Percentiles rank a stretch among this genome's conserved stretches.
Evolutionary conservation across 2,888 invertebrate genomes (phyloP).

Genomic region (Acleris holmiana): DNA sequence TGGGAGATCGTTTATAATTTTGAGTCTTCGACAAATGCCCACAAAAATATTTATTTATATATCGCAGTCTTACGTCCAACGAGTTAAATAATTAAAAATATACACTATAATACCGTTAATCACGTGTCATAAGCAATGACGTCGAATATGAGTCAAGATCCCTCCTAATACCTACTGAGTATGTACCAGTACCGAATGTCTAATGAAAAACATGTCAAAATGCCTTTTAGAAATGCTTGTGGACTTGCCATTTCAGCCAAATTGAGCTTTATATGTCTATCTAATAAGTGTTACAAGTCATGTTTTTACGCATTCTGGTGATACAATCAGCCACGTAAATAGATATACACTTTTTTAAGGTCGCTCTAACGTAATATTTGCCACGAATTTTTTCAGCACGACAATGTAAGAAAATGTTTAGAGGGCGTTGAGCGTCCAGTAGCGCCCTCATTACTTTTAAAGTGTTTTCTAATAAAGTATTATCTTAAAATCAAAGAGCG

Average conservation of each 20-base stretch:
- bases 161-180: constrained; percentile 9
- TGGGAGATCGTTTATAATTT: constrained; percentile 62
- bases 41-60: constrained; percentile 39
- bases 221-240: constrained; percentile 23
- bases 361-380: no score
- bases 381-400: no score
- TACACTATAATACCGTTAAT: constrained; percentile 33
- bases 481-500: no score
- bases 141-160: constrained; percentile 4
- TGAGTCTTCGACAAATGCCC: constrained; percentile 54
- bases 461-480: no score
- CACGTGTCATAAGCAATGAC: constrained; percentile 15
- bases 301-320: neutral
- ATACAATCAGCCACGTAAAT: neutral
- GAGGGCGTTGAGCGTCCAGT: no score
- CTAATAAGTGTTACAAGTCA: neutral
- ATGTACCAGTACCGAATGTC: constrained; percentile 5
- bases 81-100: constrained; percentile 32
- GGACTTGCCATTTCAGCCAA: neutral
- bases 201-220: constrained; percentile 7
- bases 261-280: constrained; percentile 1
- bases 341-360: no score
- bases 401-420: no score
- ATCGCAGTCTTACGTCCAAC: constrained; percentile 18
- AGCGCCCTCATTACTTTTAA: no score